Conservation (phyloP, 2,888 invertebrate genomes). For the Tetragonisca angustula region DNA sequence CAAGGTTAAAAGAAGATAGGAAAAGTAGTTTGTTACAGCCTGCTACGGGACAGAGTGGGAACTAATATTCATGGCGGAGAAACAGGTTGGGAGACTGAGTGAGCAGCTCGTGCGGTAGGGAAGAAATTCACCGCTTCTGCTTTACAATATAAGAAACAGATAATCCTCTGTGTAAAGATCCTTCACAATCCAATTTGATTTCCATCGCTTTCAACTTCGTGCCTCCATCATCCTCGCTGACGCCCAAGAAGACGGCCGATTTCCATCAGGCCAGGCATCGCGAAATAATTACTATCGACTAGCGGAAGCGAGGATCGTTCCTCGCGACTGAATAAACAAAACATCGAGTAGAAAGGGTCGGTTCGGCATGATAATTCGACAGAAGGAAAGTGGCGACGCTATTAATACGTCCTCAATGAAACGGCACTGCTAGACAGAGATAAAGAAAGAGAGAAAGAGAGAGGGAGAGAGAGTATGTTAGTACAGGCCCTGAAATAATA, state of each 20-base stretch:
- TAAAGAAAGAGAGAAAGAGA: too few relatives aligned
- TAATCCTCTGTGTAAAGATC: neutral
- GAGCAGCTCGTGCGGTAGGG: too few relatives aligned
- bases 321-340: constrained; percentile 51
- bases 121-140: too few relatives aligned
- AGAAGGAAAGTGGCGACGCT: constrained; percentile 40
- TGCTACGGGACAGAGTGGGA: too few relatives aligned
- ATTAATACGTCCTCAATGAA: constrained; percentile 75
- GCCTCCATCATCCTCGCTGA: neutral
- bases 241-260: neutral
- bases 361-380: constrained; percentile 75
- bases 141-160: too few relatives aligned
- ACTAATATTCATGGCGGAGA: too few relatives aligned
- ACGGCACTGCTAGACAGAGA: constrained; percentile 50
- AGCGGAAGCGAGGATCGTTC: constrained; percentile 6
- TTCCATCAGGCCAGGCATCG: constrained; percentile 1
- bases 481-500: constrained; percentile 75
- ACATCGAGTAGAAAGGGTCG: constrained; percentile 12
- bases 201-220: neutral
- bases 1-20: too few relatives aligned
- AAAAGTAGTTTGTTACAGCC: too few relatives aligned
- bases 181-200: neutral
- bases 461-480: constrained; percentile 48
- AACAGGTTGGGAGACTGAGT: too few relatives aligned
- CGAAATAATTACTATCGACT: constrained; percentile 49